Base-by-base conservation (phyloP, 1,140 invertebrate species). In the Luehdorfia chinensis region DNA sequence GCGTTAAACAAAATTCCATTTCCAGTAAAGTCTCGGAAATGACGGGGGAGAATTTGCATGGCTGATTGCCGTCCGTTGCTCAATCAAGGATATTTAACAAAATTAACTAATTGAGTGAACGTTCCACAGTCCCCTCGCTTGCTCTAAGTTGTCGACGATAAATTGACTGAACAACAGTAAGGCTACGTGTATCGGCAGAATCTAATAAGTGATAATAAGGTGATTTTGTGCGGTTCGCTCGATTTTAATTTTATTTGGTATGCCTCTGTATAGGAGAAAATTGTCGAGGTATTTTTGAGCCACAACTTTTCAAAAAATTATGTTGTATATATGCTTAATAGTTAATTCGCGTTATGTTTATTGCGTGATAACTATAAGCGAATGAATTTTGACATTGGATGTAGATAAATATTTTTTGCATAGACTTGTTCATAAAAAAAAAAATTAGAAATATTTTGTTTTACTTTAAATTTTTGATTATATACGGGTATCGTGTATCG, bases 21-120 rank as follows among this genome's bases (percentile, higher is more conserved):
- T 65, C 47, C 51, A 15, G 52, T 55, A 50, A 58, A 71, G 62
- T 66, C 64, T 68, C 56, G 57, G 65, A 65, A 75, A 74, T 73
- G 73, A 75, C 67, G 66, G 58, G 28, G 51, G 52, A 50, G 63
- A 77, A 84, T 84, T 84, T 84, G 78, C 80, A 84, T 84, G 71
- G 65, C 69, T 84, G 80, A 84, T 84, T 84, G 80, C 77, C 64
- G 75, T 65, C 74, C 77, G 71, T 43, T 79, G 75, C 77, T 81
- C 80, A 84, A 84, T 84, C 80, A 84, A 80, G 78, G 75, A 73
- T 80, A 84, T 83, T 84, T 80, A 84, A 84, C 80, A 68, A 83
- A 84, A 84, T 84, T 84, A 84, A 75, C 70, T 80, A 84, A 84
- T 84, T 83, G 78, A 77, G 76, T 75, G 77, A 73, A 68, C 63